Conservation (phyloP, 1,140 invertebrate species). For the Drosophila repletoides region DNA sequence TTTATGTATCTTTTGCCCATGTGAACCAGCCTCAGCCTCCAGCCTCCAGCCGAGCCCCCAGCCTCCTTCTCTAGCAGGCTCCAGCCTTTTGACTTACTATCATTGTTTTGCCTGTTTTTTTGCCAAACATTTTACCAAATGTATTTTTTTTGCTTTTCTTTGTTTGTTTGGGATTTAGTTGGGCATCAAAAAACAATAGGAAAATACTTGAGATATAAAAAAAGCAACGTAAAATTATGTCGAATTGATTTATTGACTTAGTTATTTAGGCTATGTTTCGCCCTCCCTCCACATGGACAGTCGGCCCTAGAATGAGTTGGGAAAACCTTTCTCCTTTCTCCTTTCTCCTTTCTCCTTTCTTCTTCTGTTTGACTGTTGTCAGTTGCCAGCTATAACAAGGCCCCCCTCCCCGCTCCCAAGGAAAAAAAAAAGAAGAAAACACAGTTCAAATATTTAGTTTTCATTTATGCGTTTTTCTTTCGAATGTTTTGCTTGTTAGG, state of each 20-base stretch:
- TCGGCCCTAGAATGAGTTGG: constrained; percentile 5
- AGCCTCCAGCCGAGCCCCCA: too few species aligned
- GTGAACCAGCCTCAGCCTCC: constrained; percentile 34
- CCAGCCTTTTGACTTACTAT: constrained; percentile 58
- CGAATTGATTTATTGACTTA: constrained; percentile 81
- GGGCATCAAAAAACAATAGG: constrained; percentile 33
- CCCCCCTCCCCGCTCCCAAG: too few species aligned
- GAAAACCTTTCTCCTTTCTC: constrained; percentile 49
- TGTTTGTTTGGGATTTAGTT: constrained; percentile 75
- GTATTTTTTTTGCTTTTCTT: constrained; percentile 33
- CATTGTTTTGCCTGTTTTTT: constrained; percentile 35
- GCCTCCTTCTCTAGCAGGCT: too few species aligned
- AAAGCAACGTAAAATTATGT: constrained; percentile 72
- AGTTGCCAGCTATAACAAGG: constrained; percentile 60
- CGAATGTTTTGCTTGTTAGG: constrained; percentile 24
- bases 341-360: constrained; percentile 38
- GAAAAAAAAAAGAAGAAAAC: too few species aligned
- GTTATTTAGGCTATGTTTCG: constrained; percentile 69
- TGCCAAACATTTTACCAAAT: constrained; percentile 57
- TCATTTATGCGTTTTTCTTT: constrained; percentile 73
- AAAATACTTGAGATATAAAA: constrained; percentile 58
- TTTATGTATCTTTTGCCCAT: constrained; percentile 68
- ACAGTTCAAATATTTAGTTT: constrained; percentile 78
- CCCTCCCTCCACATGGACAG: constrained; percentile 74
- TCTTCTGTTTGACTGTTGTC: constrained; percentile 38